These are phyloP conservation scores for Brachionus calyciflorus DNA, from an alignment of 1,140 invertebrate species.

Conservation along the genomic window DNA sequence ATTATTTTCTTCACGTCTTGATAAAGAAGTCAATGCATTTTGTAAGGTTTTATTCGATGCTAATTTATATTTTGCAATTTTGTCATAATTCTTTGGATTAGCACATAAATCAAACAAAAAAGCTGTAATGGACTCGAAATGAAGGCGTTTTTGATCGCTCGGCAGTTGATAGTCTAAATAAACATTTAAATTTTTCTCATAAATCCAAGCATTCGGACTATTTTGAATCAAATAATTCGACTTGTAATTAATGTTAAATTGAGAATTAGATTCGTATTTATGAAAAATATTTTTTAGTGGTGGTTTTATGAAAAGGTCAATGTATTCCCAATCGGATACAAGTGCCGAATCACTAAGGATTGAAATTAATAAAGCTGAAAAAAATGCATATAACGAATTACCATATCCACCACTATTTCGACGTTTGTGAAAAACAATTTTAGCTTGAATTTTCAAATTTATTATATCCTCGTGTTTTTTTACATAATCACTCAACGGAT, in stretches of 20 bases:
- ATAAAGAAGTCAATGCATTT: background rate
- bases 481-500: background rate
- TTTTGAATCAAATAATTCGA: background rate
- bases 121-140: constrained; percentile 1
- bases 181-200: background rate
- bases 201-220: background rate
- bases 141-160: background rate
- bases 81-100: background rate
- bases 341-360: background rate
- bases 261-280: background rate
- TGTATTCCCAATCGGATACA: constrained; percentile 10
- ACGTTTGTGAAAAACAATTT: constrained; percentile 2
- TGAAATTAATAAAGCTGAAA: background rate
- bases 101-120: background rate
- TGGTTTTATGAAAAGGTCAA: background rate
- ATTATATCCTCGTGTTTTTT: background rate
- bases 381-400: background rate
- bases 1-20: background rate
- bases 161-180: background rate
- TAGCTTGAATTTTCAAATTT: background rate
- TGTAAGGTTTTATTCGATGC: background rate
- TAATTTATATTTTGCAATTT: background rate
- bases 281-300: constrained; percentile 7
- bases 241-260: background rate
- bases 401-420: background rate